Base-by-base conservation (phyloP, 2,888 invertebrate species). In the Stenoptilia bipunctidactyla region DNA sequence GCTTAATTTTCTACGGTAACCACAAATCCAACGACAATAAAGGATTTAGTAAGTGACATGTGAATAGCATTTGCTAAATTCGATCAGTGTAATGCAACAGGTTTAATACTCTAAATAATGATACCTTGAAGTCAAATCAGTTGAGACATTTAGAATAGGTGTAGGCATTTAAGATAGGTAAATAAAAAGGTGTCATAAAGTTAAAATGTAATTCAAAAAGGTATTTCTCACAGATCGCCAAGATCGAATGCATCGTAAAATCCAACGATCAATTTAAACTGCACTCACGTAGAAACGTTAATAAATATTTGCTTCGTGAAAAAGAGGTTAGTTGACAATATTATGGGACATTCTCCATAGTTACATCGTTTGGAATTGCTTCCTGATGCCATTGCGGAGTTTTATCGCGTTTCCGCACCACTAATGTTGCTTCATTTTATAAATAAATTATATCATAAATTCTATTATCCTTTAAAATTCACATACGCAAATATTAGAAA, bases 271-370 rank as follows among this genome's bases (percentile, higher is more conserved):
- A 30, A n/a, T 30, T 9, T 4, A 10, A 12, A 30, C 30, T 30
- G 12, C 30, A 3, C 12, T 5, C 3, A 8, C 20, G 20, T 20
- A 3, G 45, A 38, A 44, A 44, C 38, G 38, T 42, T 40, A 52
- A 63, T 69, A 66, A 66, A 66, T 63, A 58, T 46, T 45, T 44
- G 42, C 40, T 45, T 53, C 9, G 52, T 53, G 58, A 59, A 63
- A 58, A 56, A 52, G 51, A 30, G 52, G 45, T 51, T 51, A 40
- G 51, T 55, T 53, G 52, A 53, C 52, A 52, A 50, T 44, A 44
- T 48, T 53, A 48, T 45, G 40, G 34, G 40, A 39, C 42, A 30
- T 30, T 30, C n/a, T 30, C n/a, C 10, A 30, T 30, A 30, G 30
- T 12, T 30, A 12, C 30, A n/a, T 9, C 30, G 12, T 30, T 30